Conservation (phyloP, 2,113 vertebrate species). For the Planiliza haematocheilus region DNA sequence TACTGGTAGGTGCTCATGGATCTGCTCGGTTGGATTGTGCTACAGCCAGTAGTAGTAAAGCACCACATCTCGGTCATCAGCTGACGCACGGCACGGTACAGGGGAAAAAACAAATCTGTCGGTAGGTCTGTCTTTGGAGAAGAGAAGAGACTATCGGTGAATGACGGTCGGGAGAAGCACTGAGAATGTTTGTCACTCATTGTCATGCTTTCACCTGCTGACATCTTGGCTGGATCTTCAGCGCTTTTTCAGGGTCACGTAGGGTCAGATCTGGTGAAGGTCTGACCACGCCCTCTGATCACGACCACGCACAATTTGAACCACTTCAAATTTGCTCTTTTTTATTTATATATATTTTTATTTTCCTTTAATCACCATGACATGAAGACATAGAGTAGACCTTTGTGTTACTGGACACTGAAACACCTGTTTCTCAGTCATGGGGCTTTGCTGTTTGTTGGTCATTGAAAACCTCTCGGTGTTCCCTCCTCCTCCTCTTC, state of each 20-base stretch:
- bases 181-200: slow-evolving; percentile 38
- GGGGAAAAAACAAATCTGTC: too few species aligned
- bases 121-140: not conserved
- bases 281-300: slow-evolving; percentile 38
- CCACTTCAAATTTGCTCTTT: slow-evolving; percentile 58
- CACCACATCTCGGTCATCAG: not conserved
- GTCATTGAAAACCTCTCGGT: not conserved
- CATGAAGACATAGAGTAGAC: slow-evolving; percentile 16
- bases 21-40: not conserved
- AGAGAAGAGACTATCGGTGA: not conserved
- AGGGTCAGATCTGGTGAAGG: slow-evolving; percentile 11
- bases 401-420: slow-evolving; percentile 29
- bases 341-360: not conserved
- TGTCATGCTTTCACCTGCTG: slow-evolving; percentile 60
- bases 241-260: slow-evolving; percentile 41
- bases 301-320: slow-evolving; percentile 51
- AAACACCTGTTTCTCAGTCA: slow-evolving; percentile 46
- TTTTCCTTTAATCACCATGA: slow-evolving; percentile 45
- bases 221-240: slow-evolving; percentile 57
- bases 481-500: not conserved
- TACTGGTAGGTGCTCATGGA: not conserved
- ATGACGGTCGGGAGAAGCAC: slow-evolving; percentile 9
- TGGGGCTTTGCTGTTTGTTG: slow-evolving; percentile 25
- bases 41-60: not conserved
- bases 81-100: not conserved